Evolutionary conservation across 2,113 vertebrate genomes (phyloP).

Genomic region (Passer domesticus): DNA sequence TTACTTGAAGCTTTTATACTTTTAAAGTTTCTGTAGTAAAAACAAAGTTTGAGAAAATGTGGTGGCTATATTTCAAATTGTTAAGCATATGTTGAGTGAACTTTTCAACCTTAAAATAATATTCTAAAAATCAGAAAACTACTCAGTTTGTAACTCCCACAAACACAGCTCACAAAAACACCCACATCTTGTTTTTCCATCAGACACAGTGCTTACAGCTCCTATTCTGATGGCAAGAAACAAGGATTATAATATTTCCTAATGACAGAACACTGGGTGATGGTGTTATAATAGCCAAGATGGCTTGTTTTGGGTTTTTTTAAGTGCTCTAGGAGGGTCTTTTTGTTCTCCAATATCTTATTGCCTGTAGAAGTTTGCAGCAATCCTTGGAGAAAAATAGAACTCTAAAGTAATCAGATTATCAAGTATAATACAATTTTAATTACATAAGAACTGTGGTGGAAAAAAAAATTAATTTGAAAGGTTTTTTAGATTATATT

Average conservation of each 20-base stretch:
- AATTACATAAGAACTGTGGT: neutral
- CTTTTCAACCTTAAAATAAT: constrained; percentile 35
- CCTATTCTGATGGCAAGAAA: neutral
- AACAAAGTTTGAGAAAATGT: neutral
- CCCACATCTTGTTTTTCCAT: constrained; percentile 11
- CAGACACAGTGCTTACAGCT: neutral
- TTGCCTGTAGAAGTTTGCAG: neutral
- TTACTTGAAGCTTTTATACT: neutral
- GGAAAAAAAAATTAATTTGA: neutral
- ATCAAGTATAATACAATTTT: neutral
- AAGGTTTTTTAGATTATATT: neutral
- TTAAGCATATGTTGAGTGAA: neutral
- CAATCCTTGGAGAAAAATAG: neutral
- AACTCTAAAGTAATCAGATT: neutral
- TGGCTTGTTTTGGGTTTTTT: neutral
- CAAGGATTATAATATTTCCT: neutral
- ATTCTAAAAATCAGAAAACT: neutral
- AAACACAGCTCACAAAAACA: neutral
- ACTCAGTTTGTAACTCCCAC: neutral
- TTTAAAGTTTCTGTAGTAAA: neutral
- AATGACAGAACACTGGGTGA: neutral
- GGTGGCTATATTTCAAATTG: neutral
- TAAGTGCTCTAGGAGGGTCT: neutral
- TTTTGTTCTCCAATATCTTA: neutral
- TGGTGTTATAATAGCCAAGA: neutral